Evolutionary conservation across 2,797 vertebrate species (phyloP).

Genomic region (Alexandromys oeconomus): DNA sequence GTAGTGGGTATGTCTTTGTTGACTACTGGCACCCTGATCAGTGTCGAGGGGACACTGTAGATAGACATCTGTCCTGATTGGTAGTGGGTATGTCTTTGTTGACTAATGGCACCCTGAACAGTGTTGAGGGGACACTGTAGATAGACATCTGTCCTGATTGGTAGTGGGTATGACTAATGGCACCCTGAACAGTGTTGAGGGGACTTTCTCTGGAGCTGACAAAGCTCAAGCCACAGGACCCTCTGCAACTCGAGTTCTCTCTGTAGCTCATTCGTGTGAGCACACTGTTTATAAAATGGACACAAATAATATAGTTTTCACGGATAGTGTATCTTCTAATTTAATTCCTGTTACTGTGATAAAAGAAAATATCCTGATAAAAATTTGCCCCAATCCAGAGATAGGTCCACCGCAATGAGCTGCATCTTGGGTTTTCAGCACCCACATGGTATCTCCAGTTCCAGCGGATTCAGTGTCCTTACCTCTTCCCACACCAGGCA

Average conservation of each 20-base stretch:
- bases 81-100: background rate
- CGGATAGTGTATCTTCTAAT: background rate
- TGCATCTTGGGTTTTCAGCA: background rate
- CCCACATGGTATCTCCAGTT: background rate
- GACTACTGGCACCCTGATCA: background rate
- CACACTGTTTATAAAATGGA: background rate
- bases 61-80: background rate
- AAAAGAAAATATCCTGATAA: background rate
- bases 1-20: background rate
- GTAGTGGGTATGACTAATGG: no score
- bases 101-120: background rate
- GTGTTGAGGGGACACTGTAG: background rate
- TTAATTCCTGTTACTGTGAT: background rate
- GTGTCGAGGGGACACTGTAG: background rate
- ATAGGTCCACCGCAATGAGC: background rate
- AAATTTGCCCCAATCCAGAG: background rate
- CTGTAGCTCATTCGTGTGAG: background rate
- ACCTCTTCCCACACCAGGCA: no score
- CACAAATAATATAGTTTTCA: background rate
- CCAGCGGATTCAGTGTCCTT: background rate
- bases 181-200: background rate
- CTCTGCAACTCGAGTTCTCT: background rate
- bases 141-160: background rate
- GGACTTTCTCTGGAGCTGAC: background rate
- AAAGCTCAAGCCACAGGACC: background rate